Base-by-base conservation (phyloP, 2,888 invertebrate genomes). In the Zonitis immaculata region DNA sequence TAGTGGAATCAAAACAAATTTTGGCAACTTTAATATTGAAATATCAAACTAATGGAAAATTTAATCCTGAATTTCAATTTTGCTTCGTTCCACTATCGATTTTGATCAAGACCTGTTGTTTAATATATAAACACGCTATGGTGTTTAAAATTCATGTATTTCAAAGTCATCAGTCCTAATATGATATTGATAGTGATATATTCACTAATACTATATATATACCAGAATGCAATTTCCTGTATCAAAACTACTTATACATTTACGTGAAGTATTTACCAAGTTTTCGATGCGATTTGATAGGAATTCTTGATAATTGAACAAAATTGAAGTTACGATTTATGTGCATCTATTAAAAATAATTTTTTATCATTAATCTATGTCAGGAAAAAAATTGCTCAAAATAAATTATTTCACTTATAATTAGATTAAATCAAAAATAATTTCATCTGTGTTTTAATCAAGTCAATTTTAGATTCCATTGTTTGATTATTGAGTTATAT, bases 221-320 rank as follows among this genome's bases (percentile, higher is more conserved):
- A 39, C 14, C 28, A 35, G 46, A 46, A 46, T 46, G 51, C 42
- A 51, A 46, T 46, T 46, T 51, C 11, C 30, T 9, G 43, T 44
- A 42, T 42, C 45, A 18, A 39, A 43, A 18, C 25, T 32, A 46
- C 28, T 42, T 49, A 35, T 27, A 14, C 14, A 39, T 47, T 52
- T 44, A 27, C 22, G 35, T 22, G 30, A 35, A 47, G 44, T 43
- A 44, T 47, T 39, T 51, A 25, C 26, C 32, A 42, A 39, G 18
- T 28, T 35, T 44, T 44, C 32, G 11, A 8, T 39, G 16, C 39
- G 1, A 39, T 18, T 39, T 39, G 39, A 39, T 39, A 18, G 16
- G 18, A 39, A 39, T 39, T 39, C 11, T 18, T 39, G 39, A 39
- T 18, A 39, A 9, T 39, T 39, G 11, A 18, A 39, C 18, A 18